These are phyloP conservation scores for Pollenia amentaria DNA, from an alignment of 2,888 invertebrate species.

Conservation along the genomic window DNA sequence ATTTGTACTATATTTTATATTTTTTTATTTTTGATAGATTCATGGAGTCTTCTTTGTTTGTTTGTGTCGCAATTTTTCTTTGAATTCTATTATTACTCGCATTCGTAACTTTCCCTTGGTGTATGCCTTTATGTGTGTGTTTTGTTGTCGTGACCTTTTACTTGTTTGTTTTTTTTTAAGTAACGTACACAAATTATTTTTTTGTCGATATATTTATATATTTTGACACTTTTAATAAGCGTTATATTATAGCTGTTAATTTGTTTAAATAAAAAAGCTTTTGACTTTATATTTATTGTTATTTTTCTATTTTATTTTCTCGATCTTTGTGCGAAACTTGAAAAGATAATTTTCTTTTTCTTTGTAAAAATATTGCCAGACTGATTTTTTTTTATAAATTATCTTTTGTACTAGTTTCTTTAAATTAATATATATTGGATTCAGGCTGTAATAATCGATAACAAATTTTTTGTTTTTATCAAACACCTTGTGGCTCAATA, in stretches of 20 bases:
- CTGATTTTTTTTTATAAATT: conserved; percentile 6
- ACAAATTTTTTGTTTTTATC: neutral
- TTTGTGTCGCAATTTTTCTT: conserved; percentile 61
- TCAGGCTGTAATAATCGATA: conserved; percentile 1
- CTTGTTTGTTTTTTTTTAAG: conserved; percentile 32
- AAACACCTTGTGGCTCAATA: conserved; percentile 29
- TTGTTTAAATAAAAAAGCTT: conserved; percentile 2
- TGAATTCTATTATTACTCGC: conserved; percentile 51
- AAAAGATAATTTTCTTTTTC: conserved; percentile 39
- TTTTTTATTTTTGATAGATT: conserved; percentile 30
- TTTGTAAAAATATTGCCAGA: conserved; percentile 27
- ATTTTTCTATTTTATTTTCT: conserved; percentile 12
- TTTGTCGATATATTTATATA: neutral
- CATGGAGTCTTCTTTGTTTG: conserved; percentile 63
- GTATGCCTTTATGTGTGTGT: conserved; percentile 9
- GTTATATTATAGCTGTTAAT: neutral
- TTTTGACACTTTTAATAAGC: neutral
- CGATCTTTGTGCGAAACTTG: neutral
- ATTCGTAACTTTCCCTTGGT: conserved; percentile 69
- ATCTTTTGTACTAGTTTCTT: neutral
- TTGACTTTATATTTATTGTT: conserved; percentile 1
- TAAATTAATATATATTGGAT: neutral
- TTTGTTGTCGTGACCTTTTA: conserved; percentile 63
- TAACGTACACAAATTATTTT: neutral
- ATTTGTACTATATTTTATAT: conserved; percentile 35